Conservation (phyloP, 2,888 invertebrate genomes). For the Hypomecis punctinalis region DNA sequence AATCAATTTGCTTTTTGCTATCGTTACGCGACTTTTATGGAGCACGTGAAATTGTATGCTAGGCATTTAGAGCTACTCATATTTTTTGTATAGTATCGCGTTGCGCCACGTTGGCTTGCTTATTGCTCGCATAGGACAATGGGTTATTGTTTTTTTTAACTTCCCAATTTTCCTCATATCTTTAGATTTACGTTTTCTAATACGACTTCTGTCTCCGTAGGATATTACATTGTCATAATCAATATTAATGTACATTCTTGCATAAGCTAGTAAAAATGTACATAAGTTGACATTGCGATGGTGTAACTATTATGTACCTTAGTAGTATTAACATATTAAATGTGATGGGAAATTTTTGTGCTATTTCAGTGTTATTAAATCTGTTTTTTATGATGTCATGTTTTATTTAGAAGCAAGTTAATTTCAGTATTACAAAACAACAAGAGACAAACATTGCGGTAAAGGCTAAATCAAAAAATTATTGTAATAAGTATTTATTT, state of each 20-base stretch:
- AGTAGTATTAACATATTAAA: slow-evolving; percentile 66
- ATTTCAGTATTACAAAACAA: too few species aligned
- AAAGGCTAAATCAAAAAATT: too few species aligned
- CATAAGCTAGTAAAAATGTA: slow-evolving; percentile 46
- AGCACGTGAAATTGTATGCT: too few species aligned
- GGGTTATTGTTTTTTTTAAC: too few species aligned
- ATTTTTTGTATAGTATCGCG: too few species aligned
- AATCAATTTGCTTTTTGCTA: too few species aligned
- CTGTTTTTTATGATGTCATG: slow-evolving; percentile 59
- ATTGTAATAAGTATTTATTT: too few species aligned
- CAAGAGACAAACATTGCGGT: too few species aligned
- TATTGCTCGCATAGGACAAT: too few species aligned
- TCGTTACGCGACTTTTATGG: too few species aligned
- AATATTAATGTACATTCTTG: slow-evolving; percentile 34
- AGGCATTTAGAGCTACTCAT: too few species aligned
- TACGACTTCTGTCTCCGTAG: slow-evolving; percentile 14
- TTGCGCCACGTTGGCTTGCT: too few species aligned
- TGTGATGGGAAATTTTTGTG: slow-evolving; percentile 77
- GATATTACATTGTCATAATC: slow-evolving; percentile 20
- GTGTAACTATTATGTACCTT: slow-evolving; percentile 67
- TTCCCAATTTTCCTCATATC: not conserved
- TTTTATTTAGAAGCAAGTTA: slow-evolving; percentile 14
- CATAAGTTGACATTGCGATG: slow-evolving; percentile 62
- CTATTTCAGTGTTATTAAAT: slow-evolving; percentile 77
- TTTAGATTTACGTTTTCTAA: not conserved